phyloP scores from a whole-genome alignment of 2,797 vertebrate species.

The Diplodus sargus region DNA sequence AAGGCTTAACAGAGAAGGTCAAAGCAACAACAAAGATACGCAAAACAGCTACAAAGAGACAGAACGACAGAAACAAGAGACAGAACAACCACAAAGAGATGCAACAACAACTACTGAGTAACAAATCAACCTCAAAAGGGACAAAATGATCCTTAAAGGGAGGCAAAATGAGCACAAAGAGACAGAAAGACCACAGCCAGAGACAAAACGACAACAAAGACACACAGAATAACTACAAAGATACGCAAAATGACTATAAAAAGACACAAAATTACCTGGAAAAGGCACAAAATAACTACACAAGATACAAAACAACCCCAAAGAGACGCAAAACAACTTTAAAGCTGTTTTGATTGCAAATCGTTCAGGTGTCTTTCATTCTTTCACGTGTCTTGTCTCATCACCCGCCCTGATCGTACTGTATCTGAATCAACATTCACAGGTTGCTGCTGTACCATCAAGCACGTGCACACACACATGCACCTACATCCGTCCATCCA shows the following conservation, averaged over 20 bases:
- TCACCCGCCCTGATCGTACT: constrained; percentile 6
- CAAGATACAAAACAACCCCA: neutral
- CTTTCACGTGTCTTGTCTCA: neutral
- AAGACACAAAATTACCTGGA: no score
- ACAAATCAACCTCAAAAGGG: no score
- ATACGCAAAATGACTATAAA: no score
- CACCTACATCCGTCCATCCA: constrained; percentile 43
- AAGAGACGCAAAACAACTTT: neutral
- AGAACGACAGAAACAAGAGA: no score
- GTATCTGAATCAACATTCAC: constrained; percentile 46
- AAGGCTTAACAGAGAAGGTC: neutral
- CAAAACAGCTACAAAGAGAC: neutral
- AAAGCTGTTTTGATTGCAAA: neutral
- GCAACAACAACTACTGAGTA: no score
- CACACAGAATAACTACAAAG: neutral
- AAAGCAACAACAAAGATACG: neutral
- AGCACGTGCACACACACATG: constrained; percentile 6
- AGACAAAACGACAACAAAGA: neutral
- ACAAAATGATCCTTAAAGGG: no score
- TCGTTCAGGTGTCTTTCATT: no score
- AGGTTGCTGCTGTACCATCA: constrained; percentile 16
- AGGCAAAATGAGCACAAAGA: neutral
- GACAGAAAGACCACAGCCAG: neutral
- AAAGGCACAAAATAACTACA: no score
- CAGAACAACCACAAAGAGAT: neutral